Conservation (phyloP, 1,140 invertebrate genomes). For the Stenopsyche tienmushanensis region DNA sequence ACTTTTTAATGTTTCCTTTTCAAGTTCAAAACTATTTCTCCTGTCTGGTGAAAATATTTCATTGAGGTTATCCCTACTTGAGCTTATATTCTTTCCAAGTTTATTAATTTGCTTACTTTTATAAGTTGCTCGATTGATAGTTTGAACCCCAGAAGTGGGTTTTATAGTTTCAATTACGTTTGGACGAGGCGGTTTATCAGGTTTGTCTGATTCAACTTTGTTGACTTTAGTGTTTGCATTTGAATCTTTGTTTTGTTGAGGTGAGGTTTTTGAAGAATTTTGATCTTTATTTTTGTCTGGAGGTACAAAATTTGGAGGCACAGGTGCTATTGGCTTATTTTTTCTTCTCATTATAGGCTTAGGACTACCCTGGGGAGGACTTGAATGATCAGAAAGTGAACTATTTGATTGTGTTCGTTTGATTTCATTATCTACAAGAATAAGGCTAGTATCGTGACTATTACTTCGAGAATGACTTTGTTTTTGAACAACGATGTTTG, state of each 20-base stretch:
- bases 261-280: conserved; percentile 43
- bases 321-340: conserved; percentile 67
- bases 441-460: conserved; percentile 56
- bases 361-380: conserved; percentile 69
- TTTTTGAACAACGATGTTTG: conserved; percentile 21
- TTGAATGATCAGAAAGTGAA: conserved; percentile 64
- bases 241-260: conserved; percentile 38
- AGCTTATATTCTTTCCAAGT: conserved; percentile 43
- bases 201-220: conserved; percentile 46
- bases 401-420: conserved; percentile 68
- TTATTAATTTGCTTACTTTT: conserved; percentile 49
- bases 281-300: conserved; percentile 47
- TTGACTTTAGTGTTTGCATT: conserved; percentile 47
- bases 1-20: conserved; percentile 45
- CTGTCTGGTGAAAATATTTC: conserved; percentile 43
- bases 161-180: conserved; percentile 52
- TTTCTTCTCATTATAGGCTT: conserved; percentile 70
- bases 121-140: conserved; percentile 55
- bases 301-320: conserved; percentile 59
- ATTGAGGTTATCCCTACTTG: conserved; percentile 50
- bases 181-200: conserved; percentile 61
- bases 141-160: conserved; percentile 53
- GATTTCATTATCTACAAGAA: conserved; percentile 56
- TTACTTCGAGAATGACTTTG: conserved; percentile 53
- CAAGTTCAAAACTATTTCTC: conserved; percentile 53